Base-by-base conservation (phyloP, 2,888 invertebrate genomes). In the Hirtodrosophila alboralis region DNA sequence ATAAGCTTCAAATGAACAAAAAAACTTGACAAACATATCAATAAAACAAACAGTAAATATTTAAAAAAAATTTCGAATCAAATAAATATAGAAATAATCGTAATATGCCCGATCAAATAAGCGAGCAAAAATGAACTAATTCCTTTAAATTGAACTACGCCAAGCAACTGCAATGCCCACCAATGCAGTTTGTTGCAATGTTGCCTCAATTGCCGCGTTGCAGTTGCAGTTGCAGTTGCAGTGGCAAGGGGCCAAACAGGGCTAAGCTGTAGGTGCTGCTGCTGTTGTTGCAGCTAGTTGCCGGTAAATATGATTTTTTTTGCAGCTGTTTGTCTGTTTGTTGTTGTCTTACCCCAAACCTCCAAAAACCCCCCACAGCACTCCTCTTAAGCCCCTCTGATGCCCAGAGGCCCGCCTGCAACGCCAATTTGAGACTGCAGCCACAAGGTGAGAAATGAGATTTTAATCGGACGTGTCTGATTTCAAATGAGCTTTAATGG, bases 381-480 rank as follows among this genome's bases (percentile, higher is more conserved):
- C n/a, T n/a, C n/a, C n/a, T n/a, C n/a, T n/a, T n/a, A n/a, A n/a
- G n/a, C n/a, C n/a, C n/a, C n/a, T n/a, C n/a, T n/a, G n/a, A n/a
- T n/a, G n/a, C n/a, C n/a, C n/a, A n/a, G n/a, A n/a, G n/a, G 9
- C 6, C 21, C 23, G 10, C 47, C 52, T 18, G 18, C 37, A 34
- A 14, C 45, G 58, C 59, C 78, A 81, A 69, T 84, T 80, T 76
- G 77, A 75, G 75, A 71, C 84, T 65, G 73, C 77, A 77, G 81
- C 84, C 84, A 81, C 80, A 80, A 90, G 90, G 90, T 90, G 90
- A 90, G 90, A 90, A 90, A 90, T 89, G 87, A 89, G 90, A 90
- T 90, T 90, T 90, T 90, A 90, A 90, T 90, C 90, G 90, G 89
- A 90, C 89, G 87, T 90, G 89, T 90, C 89, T 90, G 90, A 90